Conservation (phyloP, 2,113 vertebrate genomes). For the Sterrhoptilus dennistouni region DNA sequence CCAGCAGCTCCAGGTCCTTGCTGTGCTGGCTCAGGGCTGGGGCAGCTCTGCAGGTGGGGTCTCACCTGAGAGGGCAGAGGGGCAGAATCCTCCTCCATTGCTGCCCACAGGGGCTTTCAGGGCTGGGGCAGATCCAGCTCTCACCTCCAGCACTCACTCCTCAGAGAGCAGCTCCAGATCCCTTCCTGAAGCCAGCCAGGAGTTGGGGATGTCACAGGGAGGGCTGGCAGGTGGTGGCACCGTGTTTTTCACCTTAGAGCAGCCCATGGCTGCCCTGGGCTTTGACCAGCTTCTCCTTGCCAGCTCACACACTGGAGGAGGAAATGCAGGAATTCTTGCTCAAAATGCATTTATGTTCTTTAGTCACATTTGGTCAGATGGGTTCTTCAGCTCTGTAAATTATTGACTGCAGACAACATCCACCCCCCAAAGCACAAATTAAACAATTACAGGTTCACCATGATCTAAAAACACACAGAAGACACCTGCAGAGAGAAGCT, state of each 20-base stretch:
- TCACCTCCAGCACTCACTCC: background rate
- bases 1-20: background rate
- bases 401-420: background rate
- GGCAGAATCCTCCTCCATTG: background rate
- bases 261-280: background rate
- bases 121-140: background rate
- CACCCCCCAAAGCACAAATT: background rate
- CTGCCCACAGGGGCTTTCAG: background rate
- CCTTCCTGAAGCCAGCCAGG: background rate
- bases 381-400: background rate
- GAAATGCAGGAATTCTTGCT: background rate
- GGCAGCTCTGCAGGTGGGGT: background rate
- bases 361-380: accelerated
- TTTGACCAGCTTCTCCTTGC: background rate
- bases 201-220: background rate
- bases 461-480: background rate
- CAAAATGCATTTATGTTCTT: background rate
- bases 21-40: background rate
- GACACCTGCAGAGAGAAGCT: background rate
- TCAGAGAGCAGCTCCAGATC: background rate
- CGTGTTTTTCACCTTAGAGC: accelerated
- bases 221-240: background rate
- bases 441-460: background rate
- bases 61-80: background rate
- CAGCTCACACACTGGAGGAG: background rate